Evolutionary conservation across 2,888 invertebrate species (phyloP).

Genomic region (Ctena decussata): DNA sequence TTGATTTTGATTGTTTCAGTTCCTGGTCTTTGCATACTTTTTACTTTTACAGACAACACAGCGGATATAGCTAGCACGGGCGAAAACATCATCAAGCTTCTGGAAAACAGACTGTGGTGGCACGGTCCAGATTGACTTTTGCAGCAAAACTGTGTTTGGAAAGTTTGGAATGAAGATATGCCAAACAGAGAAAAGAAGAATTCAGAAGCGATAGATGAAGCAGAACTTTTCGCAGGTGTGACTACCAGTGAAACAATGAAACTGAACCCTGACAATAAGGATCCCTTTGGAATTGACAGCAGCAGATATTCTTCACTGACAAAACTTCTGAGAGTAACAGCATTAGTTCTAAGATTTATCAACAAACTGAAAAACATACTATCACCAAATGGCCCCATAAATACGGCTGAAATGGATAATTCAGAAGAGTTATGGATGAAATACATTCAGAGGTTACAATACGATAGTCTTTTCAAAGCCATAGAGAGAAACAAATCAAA

Average conservation of each 20-base stretch:
- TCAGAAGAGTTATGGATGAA: background rate
- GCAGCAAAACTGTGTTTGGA: background rate
- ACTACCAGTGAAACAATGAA: background rate
- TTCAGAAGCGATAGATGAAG: background rate
- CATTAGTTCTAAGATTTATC: background rate
- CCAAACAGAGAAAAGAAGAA: background rate
- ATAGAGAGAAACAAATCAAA: background rate
- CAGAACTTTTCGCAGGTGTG: background rate
- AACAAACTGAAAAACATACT: background rate
- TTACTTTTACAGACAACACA: background rate
- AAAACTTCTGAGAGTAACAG: background rate
- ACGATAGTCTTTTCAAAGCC: background rate
- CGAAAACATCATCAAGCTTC: background rate
- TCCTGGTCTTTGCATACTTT: no score
- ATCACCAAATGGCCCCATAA: background rate
- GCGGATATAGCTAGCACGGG: background rate
- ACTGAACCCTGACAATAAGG: background rate
- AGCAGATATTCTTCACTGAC: background rate
- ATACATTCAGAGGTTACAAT: background rate
- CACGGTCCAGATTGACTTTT: background rate
- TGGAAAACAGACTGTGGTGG: background rate
- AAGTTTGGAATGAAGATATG: background rate
- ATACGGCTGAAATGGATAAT: background rate
- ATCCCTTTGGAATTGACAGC: background rate
- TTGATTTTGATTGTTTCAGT: no score